Evolutionary conservation across 2,113 vertebrate genomes (phyloP).

Genomic region (Aplodontia rufa): DNA sequence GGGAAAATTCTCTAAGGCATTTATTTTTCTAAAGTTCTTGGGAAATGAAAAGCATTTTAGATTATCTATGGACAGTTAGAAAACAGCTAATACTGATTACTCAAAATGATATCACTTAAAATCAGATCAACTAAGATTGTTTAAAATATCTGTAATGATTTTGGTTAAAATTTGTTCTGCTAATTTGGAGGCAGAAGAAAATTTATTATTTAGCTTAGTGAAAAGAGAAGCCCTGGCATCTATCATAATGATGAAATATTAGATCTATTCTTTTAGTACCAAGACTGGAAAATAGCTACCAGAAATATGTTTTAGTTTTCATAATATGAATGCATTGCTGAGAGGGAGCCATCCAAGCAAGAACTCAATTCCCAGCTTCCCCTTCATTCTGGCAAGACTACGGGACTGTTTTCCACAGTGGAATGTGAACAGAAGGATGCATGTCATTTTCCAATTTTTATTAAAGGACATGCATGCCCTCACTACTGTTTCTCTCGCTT

Average conservation of each 20-base stretch:
- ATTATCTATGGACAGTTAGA: background rate
- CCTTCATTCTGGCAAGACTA: background rate
- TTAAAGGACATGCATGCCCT: background rate
- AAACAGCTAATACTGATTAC: background rate
- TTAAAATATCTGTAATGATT: background rate
- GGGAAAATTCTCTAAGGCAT: background rate
- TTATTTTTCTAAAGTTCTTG: background rate
- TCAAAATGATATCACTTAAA: background rate
- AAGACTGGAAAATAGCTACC: background rate
- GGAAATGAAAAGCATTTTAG: background rate
- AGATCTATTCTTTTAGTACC: background rate
- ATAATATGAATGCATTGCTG: background rate
- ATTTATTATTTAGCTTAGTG: background rate
- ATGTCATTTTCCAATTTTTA: background rate
- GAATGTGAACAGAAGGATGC: background rate
- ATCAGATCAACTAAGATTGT: background rate
- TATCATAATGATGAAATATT: background rate
- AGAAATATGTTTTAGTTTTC: background rate
- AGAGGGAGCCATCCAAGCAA: accelerated
- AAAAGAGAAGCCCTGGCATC: background rate
- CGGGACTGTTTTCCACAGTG: background rate
- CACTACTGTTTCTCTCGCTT: background rate
- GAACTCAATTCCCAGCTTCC: background rate
- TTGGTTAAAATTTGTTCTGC: background rate
- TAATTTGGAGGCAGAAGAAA: background rate